Evolutionary conservation across 2,888 invertebrate genomes (phyloP).

Genomic region (Eristalis arbustorum): DNA sequence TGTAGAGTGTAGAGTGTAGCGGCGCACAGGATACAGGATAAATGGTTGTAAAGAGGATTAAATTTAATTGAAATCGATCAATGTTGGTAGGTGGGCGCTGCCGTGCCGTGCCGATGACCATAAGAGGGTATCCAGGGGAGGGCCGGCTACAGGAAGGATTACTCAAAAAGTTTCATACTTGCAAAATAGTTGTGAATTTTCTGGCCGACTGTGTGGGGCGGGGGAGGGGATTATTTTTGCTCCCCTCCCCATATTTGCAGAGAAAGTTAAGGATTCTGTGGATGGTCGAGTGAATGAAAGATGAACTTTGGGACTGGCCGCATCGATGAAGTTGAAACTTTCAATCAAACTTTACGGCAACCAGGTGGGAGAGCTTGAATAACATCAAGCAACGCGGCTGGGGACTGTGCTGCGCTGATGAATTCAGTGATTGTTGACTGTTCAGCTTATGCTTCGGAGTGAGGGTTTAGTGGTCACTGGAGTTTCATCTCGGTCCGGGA

Average conservation of each 20-base stretch:
- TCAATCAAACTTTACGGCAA: not conserved
- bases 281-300: not conserved
- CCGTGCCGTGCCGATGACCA: not conserved
- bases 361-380: not conserved
- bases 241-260: not conserved
- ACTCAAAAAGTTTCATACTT: not conserved
- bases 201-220: no score
- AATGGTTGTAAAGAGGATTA: constrained; percentile 32
- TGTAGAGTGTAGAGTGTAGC: not conserved
- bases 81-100: not conserved
- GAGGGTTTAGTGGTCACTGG: not conserved
- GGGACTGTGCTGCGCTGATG: not conserved
- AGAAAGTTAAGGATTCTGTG: not conserved
- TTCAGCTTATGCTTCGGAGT: not conserved
- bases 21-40: not conserved
- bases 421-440: not conserved
- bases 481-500: not conserved
- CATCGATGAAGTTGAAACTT: not conserved
- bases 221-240: not conserved
- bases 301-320: not conserved
- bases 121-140: not conserved
- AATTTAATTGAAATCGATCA: constrained; percentile 44
- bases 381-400: not conserved
- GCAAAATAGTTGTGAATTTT: not conserved
- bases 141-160: not conserved